A percentile compares a stretch with the other conserved stretches of the same genome.
phyloP scores from a whole-genome alignment of 2,113 vertebrate species.

The Catharus bicknelli region DNA sequence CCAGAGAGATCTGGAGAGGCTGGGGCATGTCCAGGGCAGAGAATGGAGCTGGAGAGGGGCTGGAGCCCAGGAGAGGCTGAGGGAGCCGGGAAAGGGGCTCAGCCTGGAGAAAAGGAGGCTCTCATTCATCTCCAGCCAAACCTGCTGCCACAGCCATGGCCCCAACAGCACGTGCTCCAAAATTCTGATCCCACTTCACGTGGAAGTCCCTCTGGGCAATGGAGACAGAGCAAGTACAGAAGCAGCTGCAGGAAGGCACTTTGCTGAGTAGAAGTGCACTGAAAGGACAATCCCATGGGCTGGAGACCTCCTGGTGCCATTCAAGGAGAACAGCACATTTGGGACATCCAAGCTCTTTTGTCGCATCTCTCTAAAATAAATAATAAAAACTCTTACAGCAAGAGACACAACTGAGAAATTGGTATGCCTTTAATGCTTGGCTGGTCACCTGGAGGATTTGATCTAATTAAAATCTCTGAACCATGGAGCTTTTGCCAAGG shows the following conservation, averaged over 20 bases:
- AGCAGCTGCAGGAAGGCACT: not conserved
- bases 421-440: conserved; percentile 9
- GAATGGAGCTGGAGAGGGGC: not conserved
- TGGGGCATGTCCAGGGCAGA: not conserved
- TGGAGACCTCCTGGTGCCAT: not conserved
- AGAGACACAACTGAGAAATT: not conserved
- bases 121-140: not conserved
- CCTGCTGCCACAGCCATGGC: not conserved
- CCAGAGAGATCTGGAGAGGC: rapidly evolving
- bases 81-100: not conserved
- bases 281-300: not conserved
- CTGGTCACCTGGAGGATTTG: conserved; percentile 24
- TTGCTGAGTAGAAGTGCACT: not conserved
- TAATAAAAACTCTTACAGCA: conserved; percentile 2
- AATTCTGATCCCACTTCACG: not conserved
- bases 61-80: not conserved
- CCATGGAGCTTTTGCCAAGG: conserved; percentile 4
- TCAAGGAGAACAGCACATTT: not conserved
- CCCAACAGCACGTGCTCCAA: not conserved
- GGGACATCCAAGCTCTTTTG: not conserved
- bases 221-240: not conserved
- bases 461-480: conserved; percentile 60
- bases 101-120: not conserved
- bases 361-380: conserved; percentile 27
- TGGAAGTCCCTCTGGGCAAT: not conserved